Conservation (phyloP, 2,797 vertebrate genomes). For the Malurus splendens region DNA sequence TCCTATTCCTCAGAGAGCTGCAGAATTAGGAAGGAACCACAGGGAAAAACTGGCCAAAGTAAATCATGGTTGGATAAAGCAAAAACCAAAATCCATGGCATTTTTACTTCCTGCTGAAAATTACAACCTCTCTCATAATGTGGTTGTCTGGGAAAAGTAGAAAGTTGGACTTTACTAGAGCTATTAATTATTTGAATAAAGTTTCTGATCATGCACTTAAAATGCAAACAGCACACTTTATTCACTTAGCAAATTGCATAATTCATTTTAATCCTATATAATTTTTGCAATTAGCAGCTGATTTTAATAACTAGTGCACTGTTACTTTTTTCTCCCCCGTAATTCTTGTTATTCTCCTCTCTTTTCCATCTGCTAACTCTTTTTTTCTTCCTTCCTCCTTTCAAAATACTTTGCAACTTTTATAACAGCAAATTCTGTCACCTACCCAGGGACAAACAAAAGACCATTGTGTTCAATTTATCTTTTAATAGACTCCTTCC, state of each 20-base stretch:
- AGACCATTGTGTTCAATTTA: conserved; percentile 40
- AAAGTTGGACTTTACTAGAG: not conserved
- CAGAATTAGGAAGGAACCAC: not conserved
- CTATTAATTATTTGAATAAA: not conserved
- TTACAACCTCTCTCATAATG: not conserved
- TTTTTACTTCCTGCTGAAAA: not conserved
- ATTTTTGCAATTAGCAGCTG: not conserved
- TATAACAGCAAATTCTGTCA: conserved; percentile 50
- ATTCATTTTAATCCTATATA: not conserved
- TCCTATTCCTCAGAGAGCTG: not conserved
- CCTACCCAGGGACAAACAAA: conserved; percentile 39
- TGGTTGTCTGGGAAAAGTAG: not conserved
- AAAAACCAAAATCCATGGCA: not conserved
- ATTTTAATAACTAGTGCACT: not conserved
- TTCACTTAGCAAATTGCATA: not conserved
- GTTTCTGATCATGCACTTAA: not conserved
- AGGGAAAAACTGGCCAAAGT: not conserved
- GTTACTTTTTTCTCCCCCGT: not conserved
- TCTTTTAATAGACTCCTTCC: conserved; percentile 52
- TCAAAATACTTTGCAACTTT: conserved; percentile 38
- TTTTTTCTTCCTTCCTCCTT: conserved; percentile 46
- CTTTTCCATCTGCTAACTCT: conserved; percentile 36
- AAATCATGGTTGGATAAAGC: not conserved
- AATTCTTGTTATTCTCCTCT: not conserved
- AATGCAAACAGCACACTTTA: not conserved